Conservation (phyloP, 1,140 invertebrate species). For the Drosophila malerkotliana region DNA sequence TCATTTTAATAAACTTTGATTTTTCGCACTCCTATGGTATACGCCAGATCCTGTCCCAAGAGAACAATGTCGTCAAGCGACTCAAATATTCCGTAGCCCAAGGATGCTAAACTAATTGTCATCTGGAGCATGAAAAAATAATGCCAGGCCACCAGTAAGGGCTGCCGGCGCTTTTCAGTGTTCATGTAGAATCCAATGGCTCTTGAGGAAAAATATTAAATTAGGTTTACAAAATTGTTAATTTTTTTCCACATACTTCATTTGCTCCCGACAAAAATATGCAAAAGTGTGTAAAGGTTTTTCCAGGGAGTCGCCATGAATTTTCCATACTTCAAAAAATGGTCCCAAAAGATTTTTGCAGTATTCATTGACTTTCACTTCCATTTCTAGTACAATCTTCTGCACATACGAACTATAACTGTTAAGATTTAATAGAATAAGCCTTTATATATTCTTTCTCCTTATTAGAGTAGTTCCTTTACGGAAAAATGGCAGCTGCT, state of each 20-base stretch:
- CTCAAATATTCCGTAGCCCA: conserved; percentile 7
- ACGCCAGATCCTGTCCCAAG: conserved; percentile 44
- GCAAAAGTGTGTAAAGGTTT: too few species aligned
- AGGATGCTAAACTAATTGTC: rapidly evolving
- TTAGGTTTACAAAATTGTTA: background rate
- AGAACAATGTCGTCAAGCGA: conserved; percentile 22
- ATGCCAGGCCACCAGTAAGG: conserved; percentile 19
- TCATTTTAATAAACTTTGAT: background rate
- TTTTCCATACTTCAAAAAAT: too few species aligned
- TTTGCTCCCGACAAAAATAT: too few species aligned
- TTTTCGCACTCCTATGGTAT: conserved; percentile 19
- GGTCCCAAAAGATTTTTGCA: too few species aligned
- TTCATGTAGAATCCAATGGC: conserved; percentile 29
- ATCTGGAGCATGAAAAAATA: background rate
- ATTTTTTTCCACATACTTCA: background rate
- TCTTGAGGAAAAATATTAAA: conserved; percentile 7
- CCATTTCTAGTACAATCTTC: too few species aligned
- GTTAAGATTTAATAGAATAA: too few species aligned
- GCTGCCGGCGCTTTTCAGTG: conserved; percentile 7
- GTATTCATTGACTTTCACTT: too few species aligned
- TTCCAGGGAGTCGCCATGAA: too few species aligned
- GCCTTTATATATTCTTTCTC: background rate
- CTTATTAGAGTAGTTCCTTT: too few species aligned
- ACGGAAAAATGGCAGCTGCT: too few species aligned
- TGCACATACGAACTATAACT: too few species aligned